These are phyloP conservation scores for Monarcha castaneiventris DNA, from an alignment of 2,113 vertebrate species.

Conservation along the genomic window DNA sequence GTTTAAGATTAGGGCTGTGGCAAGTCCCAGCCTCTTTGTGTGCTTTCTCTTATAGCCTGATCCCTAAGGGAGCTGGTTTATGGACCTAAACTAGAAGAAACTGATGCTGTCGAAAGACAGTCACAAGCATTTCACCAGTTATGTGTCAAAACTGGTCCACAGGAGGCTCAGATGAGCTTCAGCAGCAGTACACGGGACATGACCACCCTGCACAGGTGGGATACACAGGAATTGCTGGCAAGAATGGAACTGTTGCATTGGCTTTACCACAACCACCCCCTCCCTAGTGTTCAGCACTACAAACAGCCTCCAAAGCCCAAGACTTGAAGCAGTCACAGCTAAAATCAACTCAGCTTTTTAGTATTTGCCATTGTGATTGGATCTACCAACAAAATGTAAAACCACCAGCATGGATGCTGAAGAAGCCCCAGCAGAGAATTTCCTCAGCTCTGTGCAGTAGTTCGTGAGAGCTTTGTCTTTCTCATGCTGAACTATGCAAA, in stretches of 20 bases:
- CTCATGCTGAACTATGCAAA: too few relatives aligned
- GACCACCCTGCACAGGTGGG: neutral
- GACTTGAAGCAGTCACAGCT: neutral
- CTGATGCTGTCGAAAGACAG: neutral
- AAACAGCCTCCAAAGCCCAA: neutral
- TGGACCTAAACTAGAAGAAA: neutral
- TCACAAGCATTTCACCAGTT: neutral
- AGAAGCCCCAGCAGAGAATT: too few relatives aligned
- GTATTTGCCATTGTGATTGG: neutral
- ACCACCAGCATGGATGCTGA: neutral
- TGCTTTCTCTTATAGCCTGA: neutral
- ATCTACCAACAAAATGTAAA: neutral
- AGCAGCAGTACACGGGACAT: neutral
- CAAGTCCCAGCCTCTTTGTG: neutral
- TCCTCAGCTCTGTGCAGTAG: too few relatives aligned
- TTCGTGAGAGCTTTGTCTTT: too few relatives aligned
- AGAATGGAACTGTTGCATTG: accelerated
- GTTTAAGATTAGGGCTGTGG: neutral
- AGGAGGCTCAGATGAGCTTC: neutral
- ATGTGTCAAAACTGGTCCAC: neutral
- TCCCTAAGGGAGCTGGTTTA: neutral
- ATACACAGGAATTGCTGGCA: neutral
- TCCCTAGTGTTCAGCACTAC: neutral
- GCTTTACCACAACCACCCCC: neutral
- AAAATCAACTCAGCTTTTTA: neutral